A percentile compares a stretch with the other conserved stretches of the same genome.
phyloP scores from a whole-genome alignment of 2,888 invertebrate genomes.

The Stenurella melanura region DNA sequence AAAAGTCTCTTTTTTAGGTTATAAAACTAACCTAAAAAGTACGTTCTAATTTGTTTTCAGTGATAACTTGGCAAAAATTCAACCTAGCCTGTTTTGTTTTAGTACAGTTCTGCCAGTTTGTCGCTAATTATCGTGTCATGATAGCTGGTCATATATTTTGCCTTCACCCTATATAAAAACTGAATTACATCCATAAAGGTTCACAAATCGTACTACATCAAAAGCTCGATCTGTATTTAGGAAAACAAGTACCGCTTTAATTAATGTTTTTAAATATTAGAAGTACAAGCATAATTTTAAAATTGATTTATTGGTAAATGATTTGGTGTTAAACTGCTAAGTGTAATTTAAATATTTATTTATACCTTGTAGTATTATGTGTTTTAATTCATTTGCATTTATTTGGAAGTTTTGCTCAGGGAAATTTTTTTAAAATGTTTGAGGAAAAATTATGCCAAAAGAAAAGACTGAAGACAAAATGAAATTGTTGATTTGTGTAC shows the following conservation, averaged over 20 bases:
- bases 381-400: constrained; percentile 27
- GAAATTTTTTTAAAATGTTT: constrained; percentile 38
- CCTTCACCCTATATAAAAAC: background rate
- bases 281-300: background rate
- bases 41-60: background rate
- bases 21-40: background rate
- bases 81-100: too few relatives aligned
- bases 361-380: constrained; percentile 16
- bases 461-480: constrained; percentile 50
- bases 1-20: too few relatives aligned
- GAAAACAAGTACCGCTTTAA: background rate
- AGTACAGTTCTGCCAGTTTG: background rate
- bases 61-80: too few relatives aligned
- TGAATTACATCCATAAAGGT: background rate
- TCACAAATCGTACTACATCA: background rate
- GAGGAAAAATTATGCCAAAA: constrained; percentile 50
- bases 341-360: constrained; percentile 10
- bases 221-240: background rate
- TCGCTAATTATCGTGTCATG: background rate
- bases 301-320: constrained; percentile 10
- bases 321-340: constrained; percentile 1
- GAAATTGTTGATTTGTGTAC: constrained; percentile 36
- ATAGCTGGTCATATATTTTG: background rate
- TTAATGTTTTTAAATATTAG: background rate
- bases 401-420: constrained; percentile 43